These are phyloP conservation scores for Oxyruncus cristatus DNA, from an alignment of 2,113 vertebrate species.

Conservation along the genomic window DNA sequence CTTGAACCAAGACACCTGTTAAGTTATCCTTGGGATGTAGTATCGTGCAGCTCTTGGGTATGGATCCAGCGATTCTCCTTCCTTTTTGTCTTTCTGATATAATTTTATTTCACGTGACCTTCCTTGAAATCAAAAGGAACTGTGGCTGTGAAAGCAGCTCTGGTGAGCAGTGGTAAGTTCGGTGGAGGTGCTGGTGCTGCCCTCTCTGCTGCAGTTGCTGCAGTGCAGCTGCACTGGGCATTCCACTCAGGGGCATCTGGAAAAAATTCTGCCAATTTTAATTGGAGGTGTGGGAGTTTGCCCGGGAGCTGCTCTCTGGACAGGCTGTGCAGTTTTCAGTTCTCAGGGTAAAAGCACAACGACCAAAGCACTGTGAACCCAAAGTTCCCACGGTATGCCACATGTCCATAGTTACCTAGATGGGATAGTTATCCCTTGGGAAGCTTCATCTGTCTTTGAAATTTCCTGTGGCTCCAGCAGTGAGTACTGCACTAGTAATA, in stretches of 20 bases:
- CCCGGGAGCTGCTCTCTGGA: neutral
- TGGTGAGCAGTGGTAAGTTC: neutral
- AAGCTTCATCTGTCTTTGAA: neutral
- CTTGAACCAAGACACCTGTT: neutral
- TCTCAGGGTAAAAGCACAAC: neutral
- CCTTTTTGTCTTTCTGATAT: neutral
- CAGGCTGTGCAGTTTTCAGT: neutral
- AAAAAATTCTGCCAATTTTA: neutral
- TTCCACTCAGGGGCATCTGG: fast-evolving
- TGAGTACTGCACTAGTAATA: neutral
- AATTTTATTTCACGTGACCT: neutral
- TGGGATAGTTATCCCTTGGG: neutral
- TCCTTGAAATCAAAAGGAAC: neutral
- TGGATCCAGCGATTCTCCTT: neutral
- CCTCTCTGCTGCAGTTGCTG: neutral
- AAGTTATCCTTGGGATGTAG: neutral
- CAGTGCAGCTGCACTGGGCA: neutral
- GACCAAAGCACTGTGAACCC: neutral
- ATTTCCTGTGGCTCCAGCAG: neutral
- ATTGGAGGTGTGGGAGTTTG: neutral
- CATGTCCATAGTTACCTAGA: fast-evolving
- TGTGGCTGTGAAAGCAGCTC: neutral
- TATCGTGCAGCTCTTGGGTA: neutral
- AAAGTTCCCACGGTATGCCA: fast-evolving
- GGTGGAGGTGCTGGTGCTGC: neutral